Conservation (phyloP, 2,113 vertebrate species). For the Gallinago undulata region DNA sequence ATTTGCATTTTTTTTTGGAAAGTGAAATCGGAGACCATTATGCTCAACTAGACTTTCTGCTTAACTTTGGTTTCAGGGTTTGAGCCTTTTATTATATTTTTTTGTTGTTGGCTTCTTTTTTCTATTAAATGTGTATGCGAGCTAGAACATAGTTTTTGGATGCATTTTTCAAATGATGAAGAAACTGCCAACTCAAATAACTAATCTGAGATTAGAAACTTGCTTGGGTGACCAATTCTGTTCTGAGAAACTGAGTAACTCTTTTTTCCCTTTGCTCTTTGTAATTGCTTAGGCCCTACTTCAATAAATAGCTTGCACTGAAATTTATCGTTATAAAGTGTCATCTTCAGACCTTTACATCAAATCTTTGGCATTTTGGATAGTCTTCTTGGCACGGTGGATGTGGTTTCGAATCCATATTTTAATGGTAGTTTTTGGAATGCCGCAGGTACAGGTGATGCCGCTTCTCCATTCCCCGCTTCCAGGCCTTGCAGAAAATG, state of each 20-base stretch:
- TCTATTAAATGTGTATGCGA: neutral
- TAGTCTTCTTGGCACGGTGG: neutral
- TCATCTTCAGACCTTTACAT: neutral
- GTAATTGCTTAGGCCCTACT: neutral
- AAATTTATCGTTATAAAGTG: neutral
- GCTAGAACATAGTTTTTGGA: neutral
- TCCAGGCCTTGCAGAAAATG: neutral
- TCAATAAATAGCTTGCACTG: neutral
- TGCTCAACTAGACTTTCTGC: neutral
- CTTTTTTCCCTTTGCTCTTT: neutral
- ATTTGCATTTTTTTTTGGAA: neutral
- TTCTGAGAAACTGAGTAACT: neutral
- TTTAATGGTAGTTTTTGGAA: neutral
- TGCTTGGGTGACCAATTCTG: neutral
- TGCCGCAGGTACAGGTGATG: neutral
- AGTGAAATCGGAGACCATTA: neutral
- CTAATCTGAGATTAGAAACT: neutral
- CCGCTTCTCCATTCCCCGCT: neutral
- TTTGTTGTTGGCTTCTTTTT: neutral
- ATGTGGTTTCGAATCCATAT: neutral
- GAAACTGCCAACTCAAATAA: neutral
- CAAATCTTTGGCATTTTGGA: neutral
- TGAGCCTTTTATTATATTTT: neutral
- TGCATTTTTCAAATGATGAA: neutral
- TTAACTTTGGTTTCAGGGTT: neutral